Percentiles rank a stretch among this genome's conserved stretches.
Conservation (phyloP, 2,888 invertebrate genomes). For the Nymphalis urticae region DNA sequence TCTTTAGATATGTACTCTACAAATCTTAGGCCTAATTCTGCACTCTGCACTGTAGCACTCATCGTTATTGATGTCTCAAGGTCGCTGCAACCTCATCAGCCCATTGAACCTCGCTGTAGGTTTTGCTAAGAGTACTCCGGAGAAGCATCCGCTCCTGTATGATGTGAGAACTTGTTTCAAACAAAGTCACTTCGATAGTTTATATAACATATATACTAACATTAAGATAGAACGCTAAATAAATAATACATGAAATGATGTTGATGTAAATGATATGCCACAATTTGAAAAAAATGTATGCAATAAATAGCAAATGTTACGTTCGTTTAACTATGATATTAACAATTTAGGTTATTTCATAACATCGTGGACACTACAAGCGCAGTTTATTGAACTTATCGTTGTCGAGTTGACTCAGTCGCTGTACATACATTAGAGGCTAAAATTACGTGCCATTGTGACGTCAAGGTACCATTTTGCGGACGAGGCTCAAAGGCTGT, state of each 20-base stretch:
- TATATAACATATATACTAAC: neutral
- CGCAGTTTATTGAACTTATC: neutral
- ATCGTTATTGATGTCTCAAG: neutral
- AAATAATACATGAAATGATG: no score
- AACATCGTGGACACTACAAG: neutral
- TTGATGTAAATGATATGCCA: no score
- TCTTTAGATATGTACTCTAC: no score
- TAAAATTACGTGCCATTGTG: constrained; percentile 14
- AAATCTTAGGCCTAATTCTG: no score
- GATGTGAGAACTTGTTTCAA: constrained; percentile 1
- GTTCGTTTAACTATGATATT: no score
- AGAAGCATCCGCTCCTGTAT: constrained; percentile 10
- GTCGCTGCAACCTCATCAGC: neutral
- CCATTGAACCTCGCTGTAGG: constrained; percentile 12
- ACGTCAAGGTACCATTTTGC: constrained; percentile 14
- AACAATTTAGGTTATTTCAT: neutral
- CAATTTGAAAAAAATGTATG: no score
- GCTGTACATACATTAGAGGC: constrained; percentile 16
- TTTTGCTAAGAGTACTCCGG: constrained; percentile 1
- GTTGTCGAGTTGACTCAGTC: neutral
- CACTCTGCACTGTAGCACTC: no score
- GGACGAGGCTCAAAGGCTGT: constrained; percentile 24
- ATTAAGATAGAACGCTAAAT: no score
- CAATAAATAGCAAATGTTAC: no score
- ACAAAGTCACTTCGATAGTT: neutral